Base-by-base conservation (phyloP, 2,888 invertebrate genomes). In the Coelinius sp. region DNA sequence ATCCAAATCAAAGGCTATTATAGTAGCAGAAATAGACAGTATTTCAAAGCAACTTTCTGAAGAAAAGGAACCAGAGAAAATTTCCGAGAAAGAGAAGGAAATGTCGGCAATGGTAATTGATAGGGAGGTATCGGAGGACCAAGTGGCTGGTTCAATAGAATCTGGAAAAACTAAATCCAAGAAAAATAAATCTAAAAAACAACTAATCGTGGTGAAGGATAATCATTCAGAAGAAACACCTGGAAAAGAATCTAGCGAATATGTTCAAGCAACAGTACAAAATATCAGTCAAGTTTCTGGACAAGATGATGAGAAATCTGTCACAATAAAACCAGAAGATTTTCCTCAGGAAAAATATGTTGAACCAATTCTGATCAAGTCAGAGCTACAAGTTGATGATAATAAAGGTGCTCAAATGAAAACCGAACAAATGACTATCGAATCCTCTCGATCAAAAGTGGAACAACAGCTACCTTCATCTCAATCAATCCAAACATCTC, bases 401-500 rank as follows among this genome's bases (percentile, higher is more conserved):
- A 6, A 2, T 35, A 1, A 35, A 44, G 4, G 12, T 44, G 14
- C 2, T 5, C 5, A 31, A 53, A n/a, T 3, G 3, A 35, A 38
- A 63, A 22, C n/a, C 7, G 1, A 63, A 63, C 12, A 41, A 63
- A 63, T 41, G 10, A 3, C 14, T n/a, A n/a, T 6, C 14, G 46
- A 1, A 53, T 10, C 22, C 10, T 1, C 12, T 41, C 10, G 24
- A 38, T 2, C n/a, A 7, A 14, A 64, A 20, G 12, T 24, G 3
- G 44, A 38, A 65, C 62, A 69, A 71, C 71, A 24, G 59, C 38
- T 35, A 2, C 3, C 17, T 44, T 44, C 2, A 1, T n/a, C 44
- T 3, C 1, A 44, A 14, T n/a, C 17, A 66, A 81, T 62, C 10
- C 71, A 84, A 83, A 63, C 78, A 80, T 53, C 73, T 79, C 62